phyloP scores from a whole-genome alignment of 1,140 invertebrate species.

The Bombus waltoni region DNA sequence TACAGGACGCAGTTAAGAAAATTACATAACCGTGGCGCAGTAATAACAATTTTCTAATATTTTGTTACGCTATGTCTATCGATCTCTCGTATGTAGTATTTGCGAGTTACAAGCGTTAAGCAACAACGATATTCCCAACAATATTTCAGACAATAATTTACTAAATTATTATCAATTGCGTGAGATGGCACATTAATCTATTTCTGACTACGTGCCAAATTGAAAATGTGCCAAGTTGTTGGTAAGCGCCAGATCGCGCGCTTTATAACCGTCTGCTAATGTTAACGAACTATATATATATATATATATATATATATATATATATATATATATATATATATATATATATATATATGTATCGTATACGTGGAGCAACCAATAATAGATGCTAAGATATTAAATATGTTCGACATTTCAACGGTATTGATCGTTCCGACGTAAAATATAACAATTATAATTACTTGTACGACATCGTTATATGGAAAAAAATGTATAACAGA shows the following conservation, averaged over 20 bases:
- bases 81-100: no score
- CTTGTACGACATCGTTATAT: no score
- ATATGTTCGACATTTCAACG: background rate
- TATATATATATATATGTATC: background rate
- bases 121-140: no score
- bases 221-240: constrained; percentile 40
- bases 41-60: background rate
- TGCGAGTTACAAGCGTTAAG: background rate
- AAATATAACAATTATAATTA: background rate
- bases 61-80: no score
- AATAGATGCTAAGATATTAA: background rate
- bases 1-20: background rate
- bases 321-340: background rate
- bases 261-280: constrained; percentile 23
- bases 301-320: no score
- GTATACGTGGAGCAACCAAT: background rate
- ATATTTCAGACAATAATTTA: background rate
- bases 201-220: constrained; percentile 38
- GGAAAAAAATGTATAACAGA: background rate
- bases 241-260: background rate
- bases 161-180: constrained; percentile 8
- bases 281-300: constrained; percentile 32
- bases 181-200: background rate
- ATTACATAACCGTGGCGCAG: background rate
- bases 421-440: background rate